Percentiles rank a stretch among this genome's conserved stretches.
Evolutionary conservation across 2,888 invertebrate genomes (phyloP).

Genomic region (Eilema caniola): DNA sequence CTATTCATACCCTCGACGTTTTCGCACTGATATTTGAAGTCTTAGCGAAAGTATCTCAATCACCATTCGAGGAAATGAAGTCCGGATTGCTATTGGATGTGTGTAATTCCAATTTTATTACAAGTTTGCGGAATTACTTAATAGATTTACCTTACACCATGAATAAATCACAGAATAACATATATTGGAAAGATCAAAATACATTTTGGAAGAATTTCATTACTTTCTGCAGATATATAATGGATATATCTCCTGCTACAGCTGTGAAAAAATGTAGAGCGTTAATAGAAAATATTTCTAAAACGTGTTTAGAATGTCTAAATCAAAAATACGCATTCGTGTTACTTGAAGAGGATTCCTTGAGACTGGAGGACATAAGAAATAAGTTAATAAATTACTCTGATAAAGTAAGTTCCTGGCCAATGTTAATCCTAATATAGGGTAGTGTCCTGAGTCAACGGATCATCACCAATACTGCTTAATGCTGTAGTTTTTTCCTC

Average conservation of each 20-base stretch:
- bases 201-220: constrained; percentile 74
- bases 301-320: constrained; percentile 64
- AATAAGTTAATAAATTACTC: constrained; percentile 58
- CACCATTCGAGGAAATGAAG: constrained; percentile 71
- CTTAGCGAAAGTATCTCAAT: constrained; percentile 69
- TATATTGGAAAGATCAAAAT: constrained; percentile 71
- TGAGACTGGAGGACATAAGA: constrained; percentile 59
- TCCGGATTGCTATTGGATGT: constrained; percentile 66
- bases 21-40: constrained; percentile 73
- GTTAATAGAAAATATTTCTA: constrained; percentile 65
- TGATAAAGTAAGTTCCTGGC: constrained; percentile 57
- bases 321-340: constrained; percentile 59
- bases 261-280: constrained; percentile 69
- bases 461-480: too few relatives aligned
- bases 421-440: neutral
- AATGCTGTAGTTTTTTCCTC: too few relatives aligned
- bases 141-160: constrained; percentile 68
- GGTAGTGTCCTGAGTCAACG: too few relatives aligned
- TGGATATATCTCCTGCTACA: constrained; percentile 68
- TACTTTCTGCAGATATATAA: constrained; percentile 67
- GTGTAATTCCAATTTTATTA: constrained; percentile 70
- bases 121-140: constrained; percentile 65
- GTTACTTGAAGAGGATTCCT: constrained; percentile 55
- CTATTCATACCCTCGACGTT: constrained; percentile 65
- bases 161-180: constrained; percentile 43